Base-by-base conservation (phyloP, 2,797 vertebrate genomes). In the Poecilia wingei region DNA sequence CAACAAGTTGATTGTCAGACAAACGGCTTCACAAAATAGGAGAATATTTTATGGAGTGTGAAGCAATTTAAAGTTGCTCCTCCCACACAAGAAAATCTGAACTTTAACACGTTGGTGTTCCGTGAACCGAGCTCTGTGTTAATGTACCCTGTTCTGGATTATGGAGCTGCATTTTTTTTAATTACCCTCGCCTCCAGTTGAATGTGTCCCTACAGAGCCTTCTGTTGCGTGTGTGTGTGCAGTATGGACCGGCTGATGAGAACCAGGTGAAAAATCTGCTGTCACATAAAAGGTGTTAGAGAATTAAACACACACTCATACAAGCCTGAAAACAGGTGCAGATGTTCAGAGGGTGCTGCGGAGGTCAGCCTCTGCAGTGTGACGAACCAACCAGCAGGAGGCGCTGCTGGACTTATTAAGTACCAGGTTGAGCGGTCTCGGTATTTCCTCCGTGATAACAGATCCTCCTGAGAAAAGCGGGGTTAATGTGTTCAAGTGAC, bases 201-300 rank as follows among this genome's bases (percentile, higher is more conserved):
- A 45, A 16, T 73, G 75, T 28, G 81, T 82, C 86, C 81, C 88
- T 80, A 76, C 82, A 78, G 88, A 82, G 88, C 82, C 69, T 80
- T 80, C 76, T 86, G 83, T 73, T 46, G 74, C 84, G n/a, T 64
- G 77, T 80, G 47, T 75, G 80, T 41, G 85, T 64, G 88, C 83
- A 43, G n/a, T 76, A 77, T 78, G 79, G 76, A 59, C 64, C 86
- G 91, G 88, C 83, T 72, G 84, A 94, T 87, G 85, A 87, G 82
- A 90, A 89, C 73, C 89, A 90, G 87, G 75, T 89, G 85, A 90
- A 91, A 91, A 91, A 92, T 92, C 90, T 93, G 93, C 79, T 83
- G 80, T 84, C 83, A 72, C 87, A 91, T 90, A 85, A 93, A 90
- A 88, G 77, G 84, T 90, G 90, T 86, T 49, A 51, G 84, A 89